These are phyloP conservation scores for Pseudochromis fuscus DNA, from an alignment of 2,797 vertebrate genomes.

Conservation along the genomic window DNA sequence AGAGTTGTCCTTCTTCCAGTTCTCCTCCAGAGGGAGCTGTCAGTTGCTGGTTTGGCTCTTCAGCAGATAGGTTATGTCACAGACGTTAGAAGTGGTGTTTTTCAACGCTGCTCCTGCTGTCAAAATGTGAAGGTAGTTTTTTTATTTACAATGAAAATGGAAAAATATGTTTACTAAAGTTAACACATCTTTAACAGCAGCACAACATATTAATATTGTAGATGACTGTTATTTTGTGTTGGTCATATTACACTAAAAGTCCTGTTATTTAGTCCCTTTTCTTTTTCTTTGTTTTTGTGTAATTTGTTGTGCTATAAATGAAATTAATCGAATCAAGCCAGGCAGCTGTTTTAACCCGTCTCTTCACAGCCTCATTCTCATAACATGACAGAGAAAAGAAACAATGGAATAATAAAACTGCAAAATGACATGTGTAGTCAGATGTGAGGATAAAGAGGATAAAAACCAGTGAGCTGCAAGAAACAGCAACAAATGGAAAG, in stretches of 20 bases:
- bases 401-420: no score
- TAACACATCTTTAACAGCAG: neutral
- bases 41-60: neutral
- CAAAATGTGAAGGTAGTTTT: neutral
- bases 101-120: neutral
- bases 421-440: neutral
- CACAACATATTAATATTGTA: neutral
- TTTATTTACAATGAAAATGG: neutral
- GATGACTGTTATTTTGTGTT: neutral
- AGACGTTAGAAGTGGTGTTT: neutral
- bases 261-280: neutral
- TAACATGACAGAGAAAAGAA: neutral
- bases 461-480: neutral
- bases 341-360: neutral
- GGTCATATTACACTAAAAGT: neutral
- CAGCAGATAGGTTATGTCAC: neutral
- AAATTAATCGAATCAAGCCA: neutral
- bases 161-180: neutral
- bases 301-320: neutral
- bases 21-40: conserved; percentile 44
- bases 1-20: neutral
- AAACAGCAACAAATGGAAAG: neutral
- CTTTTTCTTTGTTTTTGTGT: neutral
- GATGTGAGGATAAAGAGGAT: neutral
- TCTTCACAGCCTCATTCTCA: neutral